A percentile compares a stretch with the other conserved stretches of the same genome.
Conservation (phyloP, 2,888 invertebrate genomes). For the Aphidius colemani region DNA sequence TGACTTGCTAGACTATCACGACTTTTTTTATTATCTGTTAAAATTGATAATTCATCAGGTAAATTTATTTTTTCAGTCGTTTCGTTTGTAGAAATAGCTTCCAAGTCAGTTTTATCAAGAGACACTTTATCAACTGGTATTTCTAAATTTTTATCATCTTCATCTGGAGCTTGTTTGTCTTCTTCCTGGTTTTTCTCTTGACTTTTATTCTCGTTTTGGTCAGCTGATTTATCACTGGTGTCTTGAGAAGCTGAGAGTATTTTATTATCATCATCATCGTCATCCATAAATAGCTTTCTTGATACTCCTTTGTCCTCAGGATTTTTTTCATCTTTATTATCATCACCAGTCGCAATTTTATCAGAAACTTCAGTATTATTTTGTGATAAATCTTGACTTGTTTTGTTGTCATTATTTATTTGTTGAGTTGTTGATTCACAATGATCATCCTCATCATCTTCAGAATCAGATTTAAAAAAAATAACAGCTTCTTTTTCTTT, state of each 20-base stretch:
- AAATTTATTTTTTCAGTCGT: constrained; percentile 9
- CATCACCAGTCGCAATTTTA: constrained; percentile 37
- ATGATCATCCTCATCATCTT: constrained; percentile 44
- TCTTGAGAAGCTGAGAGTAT: too few species aligned
- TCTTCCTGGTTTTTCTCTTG: too few species aligned
- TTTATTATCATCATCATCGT: neutral
- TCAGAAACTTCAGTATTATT: constrained; percentile 3
- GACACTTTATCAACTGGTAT: too few species aligned
- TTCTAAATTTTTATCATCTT: too few species aligned
- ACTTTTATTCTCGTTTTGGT: too few species aligned
- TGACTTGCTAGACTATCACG: too few species aligned
- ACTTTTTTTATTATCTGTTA: neutral
- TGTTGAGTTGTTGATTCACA: constrained; percentile 1
- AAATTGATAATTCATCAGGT: neutral
- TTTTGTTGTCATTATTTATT: neutral
- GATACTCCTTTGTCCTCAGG: constrained; percentile 36
- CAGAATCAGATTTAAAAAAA: constrained; percentile 73
- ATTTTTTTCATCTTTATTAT: constrained; percentile 31
- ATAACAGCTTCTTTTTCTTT: constrained; percentile 75
- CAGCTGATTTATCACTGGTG: too few species aligned
- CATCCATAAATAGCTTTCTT: constrained; percentile 40
- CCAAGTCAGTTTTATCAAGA: too few species aligned
- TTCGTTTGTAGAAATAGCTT: neutral
- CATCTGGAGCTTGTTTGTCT: too few species aligned
- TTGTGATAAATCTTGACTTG: neutral